A percentile compares a stretch with the other conserved stretches of the same genome.
These are phyloP conservation scores for Leptinotarsa defecta DNA, from an alignment of 1,140 invertebrate genomes.

Conservation along the genomic window DNA sequence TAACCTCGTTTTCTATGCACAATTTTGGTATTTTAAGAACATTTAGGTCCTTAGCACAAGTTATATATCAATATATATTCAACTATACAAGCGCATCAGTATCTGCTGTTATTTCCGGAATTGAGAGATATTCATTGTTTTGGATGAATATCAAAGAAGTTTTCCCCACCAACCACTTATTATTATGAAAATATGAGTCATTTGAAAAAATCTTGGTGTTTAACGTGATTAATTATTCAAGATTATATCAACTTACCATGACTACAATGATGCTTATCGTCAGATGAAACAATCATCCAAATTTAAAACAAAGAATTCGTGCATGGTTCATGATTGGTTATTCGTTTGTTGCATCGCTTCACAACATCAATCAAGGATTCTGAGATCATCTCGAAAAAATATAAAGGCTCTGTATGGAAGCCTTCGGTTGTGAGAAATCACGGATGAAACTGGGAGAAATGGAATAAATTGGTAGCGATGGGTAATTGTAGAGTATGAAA, in stretches of 20 bases:
- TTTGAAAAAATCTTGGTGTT: not conserved
- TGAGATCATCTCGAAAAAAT: conserved; percentile 10
- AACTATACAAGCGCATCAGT: no score
- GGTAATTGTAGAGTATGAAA: not conserved
- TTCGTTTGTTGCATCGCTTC: not conserved
- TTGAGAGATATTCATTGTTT: no score
- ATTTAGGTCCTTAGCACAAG: no score
- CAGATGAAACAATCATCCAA: not conserved
- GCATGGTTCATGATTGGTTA: not conserved
- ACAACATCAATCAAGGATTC: not conserved
- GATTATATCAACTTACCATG: conserved; percentile 2
- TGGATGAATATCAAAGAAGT: not conserved
- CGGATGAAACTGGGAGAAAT: not conserved
- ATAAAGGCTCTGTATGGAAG: not conserved
- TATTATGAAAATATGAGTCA: not conserved
- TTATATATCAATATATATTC: no score
- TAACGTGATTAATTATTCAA: not conserved
- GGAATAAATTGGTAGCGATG: not conserved
- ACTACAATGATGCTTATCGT: not conserved
- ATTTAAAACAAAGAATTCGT: conserved; percentile 9
- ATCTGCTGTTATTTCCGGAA: no score
- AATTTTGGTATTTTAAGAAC: no score
- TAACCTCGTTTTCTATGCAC: no score
- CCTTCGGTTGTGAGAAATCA: not conserved
- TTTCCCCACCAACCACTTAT: not conserved